Conservation (phyloP, 2,113 vertebrate species). For the Nesoenas mayeri region DNA sequence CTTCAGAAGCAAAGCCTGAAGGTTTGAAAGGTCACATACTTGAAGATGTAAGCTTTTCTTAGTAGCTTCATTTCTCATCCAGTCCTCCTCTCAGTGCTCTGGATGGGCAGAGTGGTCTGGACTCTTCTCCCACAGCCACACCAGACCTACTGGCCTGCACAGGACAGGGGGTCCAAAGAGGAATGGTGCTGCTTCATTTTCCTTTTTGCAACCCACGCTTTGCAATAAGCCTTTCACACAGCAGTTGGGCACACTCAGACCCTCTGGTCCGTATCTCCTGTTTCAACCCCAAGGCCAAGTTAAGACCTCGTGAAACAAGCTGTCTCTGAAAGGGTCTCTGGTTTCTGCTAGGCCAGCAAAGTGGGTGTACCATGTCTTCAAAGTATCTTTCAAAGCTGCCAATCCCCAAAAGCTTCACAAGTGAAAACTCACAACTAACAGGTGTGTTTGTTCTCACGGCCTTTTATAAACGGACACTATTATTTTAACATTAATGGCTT, state of each 20-base stretch:
- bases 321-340: not conserved
- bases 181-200: not conserved
- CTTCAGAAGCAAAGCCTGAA: not conserved
- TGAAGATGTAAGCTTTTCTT: no score
- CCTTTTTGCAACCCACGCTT: not conserved
- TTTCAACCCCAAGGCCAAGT: not conserved
- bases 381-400: not conserved
- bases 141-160: no score
- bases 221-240: accelerated
- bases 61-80: not conserved
- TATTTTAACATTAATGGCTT: not conserved
- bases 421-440: not conserved
- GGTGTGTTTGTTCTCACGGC: not conserved
- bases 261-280: not conserved
- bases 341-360: not conserved
- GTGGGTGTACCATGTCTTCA: not conserved
- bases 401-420: not conserved
- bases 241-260: accelerated
- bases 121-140: not conserved
- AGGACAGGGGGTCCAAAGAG: not conserved
- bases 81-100: no score
- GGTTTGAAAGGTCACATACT: not conserved
- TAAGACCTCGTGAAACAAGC: not conserved
- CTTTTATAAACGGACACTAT: not conserved
- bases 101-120: not conserved